Percentiles rank a stretch among this genome's conserved stretches.
phyloP scores from a whole-genome alignment of 2,797 vertebrate genomes.

The Gastrophryne carolinensis region DNA sequence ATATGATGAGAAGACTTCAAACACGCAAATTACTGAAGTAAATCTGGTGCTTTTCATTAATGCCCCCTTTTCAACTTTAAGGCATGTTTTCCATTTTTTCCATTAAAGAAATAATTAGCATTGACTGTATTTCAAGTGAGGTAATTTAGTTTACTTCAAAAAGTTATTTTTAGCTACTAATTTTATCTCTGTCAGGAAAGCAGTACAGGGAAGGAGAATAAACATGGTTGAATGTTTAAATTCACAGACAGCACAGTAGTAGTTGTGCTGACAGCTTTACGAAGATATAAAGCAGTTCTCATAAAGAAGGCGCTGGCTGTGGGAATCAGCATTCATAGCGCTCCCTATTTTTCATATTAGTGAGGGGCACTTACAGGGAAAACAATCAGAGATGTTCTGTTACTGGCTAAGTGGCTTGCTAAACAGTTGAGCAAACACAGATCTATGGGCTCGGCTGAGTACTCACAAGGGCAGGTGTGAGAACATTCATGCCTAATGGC shows the following conservation, averaged over 20 bases:
- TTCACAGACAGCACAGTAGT: not conserved
- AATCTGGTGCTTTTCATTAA: not conserved
- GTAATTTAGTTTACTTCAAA: constrained; percentile 31
- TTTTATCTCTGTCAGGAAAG: constrained; percentile 34
- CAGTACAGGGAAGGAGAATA: not conserved
- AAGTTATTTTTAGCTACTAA: constrained; percentile 18
- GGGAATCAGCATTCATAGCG: constrained; percentile 14
- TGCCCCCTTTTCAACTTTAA: not conserved
- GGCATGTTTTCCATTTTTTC: not conserved
- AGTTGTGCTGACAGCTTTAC: constrained; percentile 28
- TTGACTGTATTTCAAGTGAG: not conserved
- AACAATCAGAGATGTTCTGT: not conserved
- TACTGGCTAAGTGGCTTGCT: not conserved
- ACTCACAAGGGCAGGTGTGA: too few species aligned
- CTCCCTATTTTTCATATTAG: constrained; percentile 1
- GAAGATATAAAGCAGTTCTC: constrained; percentile 32
- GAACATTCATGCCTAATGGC: too few species aligned
- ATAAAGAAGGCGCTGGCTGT: not conserved
- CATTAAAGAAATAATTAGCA: not conserved
- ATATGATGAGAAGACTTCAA: not conserved
- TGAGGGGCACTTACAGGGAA: not conserved
- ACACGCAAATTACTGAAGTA: not conserved
- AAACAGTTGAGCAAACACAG: too few species aligned
- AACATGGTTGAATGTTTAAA: constrained; percentile 14
- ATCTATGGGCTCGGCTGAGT: too few species aligned